Base-by-base conservation (phyloP, 2,797 vertebrate genomes). In the Mormyrus hasselquistii region DNA sequence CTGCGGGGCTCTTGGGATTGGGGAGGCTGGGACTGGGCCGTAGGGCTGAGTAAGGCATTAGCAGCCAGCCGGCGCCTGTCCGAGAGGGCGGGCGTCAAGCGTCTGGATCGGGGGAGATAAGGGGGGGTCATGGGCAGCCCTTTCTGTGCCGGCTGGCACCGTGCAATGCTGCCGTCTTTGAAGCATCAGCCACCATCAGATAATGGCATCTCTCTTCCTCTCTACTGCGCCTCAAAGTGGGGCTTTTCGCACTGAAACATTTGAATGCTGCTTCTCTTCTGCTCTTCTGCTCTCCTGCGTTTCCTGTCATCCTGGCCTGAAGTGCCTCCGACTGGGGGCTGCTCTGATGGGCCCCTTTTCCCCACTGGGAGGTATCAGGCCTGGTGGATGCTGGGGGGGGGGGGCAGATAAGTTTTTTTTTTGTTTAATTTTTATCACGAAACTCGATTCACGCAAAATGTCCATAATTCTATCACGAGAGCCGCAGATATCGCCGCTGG, bases 71-170 rank as follows among this genome's bases (percentile, higher is more conserved):
- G 14, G 29, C 25, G 25, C 52, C 47, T 88, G 79, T 62, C 89
- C 59, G 85, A 90, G 65, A 89, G 85, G 89, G 88, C 8, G 92
- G 92, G 89, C 91, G 86, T 90, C 90, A 91, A 29, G 93, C 93
- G 93, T 90, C 95, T 95, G 95, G 90, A 90, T 93, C 90, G 93
- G 92, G 91, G 93, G 94, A 95, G 95, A 96, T 96, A 96, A 96
- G 94, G 90, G 85, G 47, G 92, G 93, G 92, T 94, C 52, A 87
- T 89, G 91, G 91, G 92, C 91, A 92, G 92, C 90, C 91, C 94
- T 92, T 90, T 87, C 65, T 92, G 87, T 92, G 93, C 92, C 93
- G 88, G 16, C 85, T 88, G 89, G 89, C 59, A 69, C 19, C 49
- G 2, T 14, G 69, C 29, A 1, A 38, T 1, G 89, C 88, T 65